Conservation (phyloP, 2,797 vertebrate genomes). For the Notolepis coatsorum region DNA sequence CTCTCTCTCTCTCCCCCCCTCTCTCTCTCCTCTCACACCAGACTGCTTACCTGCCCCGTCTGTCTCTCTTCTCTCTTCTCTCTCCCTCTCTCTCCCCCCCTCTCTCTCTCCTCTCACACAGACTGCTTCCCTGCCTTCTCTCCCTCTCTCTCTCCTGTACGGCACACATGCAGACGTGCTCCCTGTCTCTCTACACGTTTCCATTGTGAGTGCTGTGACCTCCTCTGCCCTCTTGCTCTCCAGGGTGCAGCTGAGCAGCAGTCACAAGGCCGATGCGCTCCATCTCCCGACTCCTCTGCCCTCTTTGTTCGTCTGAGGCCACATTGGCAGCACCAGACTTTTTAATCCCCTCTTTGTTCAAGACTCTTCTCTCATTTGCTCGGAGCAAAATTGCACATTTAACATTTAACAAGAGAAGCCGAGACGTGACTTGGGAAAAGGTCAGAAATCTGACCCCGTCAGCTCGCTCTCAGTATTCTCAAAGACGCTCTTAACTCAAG, state of each 20-base stretch:
- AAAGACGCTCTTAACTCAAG: background rate
- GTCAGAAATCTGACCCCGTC: conserved; percentile 26
- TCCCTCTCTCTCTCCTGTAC: too few species aligned
- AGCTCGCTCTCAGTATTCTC: conserved; percentile 2
- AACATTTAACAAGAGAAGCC: conserved; percentile 46
- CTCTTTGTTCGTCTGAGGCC: conserved; percentile 67
- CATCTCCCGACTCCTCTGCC: conserved; percentile 65
- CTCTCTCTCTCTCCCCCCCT: too few species aligned
- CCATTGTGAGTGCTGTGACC: conserved; percentile 53
- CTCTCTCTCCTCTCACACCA: too few species aligned
- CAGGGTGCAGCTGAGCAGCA: conserved; percentile 63
- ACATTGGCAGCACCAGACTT: conserved; percentile 57
- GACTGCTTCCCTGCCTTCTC: too few species aligned
- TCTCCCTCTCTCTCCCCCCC: background rate
- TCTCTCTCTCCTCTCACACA: conserved; percentile 6
- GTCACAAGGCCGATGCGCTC: conserved; percentile 67
- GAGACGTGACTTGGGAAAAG: conserved; percentile 33
- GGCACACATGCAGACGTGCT: conserved; percentile 25
- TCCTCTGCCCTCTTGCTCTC: conserved; percentile 59
- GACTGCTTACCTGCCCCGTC: too few species aligned
- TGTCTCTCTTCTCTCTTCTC: background rate
- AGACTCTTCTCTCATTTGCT: conserved; percentile 58
- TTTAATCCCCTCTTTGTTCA: conserved; percentile 74
- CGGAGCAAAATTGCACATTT: conserved; percentile 53
- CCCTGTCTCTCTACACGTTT: conserved; percentile 37